A percentile compares a stretch with the other conserved stretches of the same genome.
phyloP scores from a whole-genome alignment of 2,797 vertebrate genomes.

The Thripadectes ignobilis region DNA sequence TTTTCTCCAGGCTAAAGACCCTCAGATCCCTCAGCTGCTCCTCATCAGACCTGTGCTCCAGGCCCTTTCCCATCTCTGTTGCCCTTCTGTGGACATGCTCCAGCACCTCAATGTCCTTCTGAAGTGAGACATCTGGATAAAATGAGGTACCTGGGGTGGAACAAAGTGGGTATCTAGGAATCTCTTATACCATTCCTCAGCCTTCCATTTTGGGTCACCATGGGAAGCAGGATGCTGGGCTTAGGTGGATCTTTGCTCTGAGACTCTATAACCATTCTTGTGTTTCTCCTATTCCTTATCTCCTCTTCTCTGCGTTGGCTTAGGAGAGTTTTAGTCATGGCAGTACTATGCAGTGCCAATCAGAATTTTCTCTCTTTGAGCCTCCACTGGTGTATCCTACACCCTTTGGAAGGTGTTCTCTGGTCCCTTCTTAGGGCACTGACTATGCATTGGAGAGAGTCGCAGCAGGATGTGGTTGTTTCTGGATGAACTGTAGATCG shows the following conservation, averaged over 20 bases:
- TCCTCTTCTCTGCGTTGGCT: not conserved
- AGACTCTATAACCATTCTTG: not conserved
- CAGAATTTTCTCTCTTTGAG: not conserved
- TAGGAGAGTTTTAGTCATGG: not conserved
- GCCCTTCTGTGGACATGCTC: not conserved
- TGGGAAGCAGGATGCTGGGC: not conserved
- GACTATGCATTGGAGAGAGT: too few relatives aligned
- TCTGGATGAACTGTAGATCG: not conserved
- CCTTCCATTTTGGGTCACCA: not conserved
- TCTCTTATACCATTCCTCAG: not conserved
- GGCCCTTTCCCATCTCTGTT: not conserved
- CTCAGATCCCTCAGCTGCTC: not conserved
- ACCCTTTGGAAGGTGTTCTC: not conserved
- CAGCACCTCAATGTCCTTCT: not conserved
- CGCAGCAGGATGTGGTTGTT: not conserved
- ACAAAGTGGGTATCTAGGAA: not conserved
- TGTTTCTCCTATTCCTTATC: not conserved
- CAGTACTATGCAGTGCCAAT: not conserved
- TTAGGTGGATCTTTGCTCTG: not conserved
- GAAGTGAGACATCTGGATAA: not conserved
- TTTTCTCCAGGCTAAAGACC: not conserved
- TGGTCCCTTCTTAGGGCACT: not conserved
- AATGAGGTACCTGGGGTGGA: not conserved
- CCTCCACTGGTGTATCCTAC: not conserved
- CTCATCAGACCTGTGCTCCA: not conserved